Evolutionary conservation across 2,888 invertebrate genomes (phyloP).

Genomic region (Patella caerulea): DNA sequence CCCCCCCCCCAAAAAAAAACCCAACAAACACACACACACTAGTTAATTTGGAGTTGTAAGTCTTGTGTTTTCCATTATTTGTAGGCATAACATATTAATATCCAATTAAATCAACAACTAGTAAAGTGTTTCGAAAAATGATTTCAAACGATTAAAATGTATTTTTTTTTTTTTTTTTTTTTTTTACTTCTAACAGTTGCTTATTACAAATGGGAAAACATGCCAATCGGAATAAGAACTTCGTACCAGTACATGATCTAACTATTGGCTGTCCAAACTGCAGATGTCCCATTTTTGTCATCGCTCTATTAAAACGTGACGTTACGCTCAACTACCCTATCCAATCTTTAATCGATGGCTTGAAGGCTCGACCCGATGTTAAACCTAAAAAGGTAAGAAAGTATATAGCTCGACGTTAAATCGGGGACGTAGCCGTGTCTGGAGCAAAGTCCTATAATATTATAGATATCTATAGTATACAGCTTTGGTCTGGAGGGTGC

Average conservation of each 20-base stretch:
- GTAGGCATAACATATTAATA: too few relatives aligned
- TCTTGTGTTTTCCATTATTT: too few relatives aligned
- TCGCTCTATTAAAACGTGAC: slow-evolving; percentile 13
- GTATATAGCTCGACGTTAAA: too few relatives aligned
- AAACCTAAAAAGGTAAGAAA: slow-evolving; percentile 19
- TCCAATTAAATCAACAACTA: too few relatives aligned
- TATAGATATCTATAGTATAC: too few relatives aligned
- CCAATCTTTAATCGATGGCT: slow-evolving; percentile 18
- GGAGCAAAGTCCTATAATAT: too few relatives aligned
- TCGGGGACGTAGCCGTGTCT: too few relatives aligned
- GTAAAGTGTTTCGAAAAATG: not conserved
- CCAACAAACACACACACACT: too few relatives aligned
- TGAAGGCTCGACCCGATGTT: not conserved
- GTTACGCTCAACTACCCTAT: slow-evolving; percentile 26
- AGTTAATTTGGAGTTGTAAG: too few relatives aligned
- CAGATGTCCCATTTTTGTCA: slow-evolving; percentile 20
- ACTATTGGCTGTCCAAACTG: slow-evolving; percentile 27
- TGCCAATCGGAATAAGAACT: slow-evolving; percentile 19
- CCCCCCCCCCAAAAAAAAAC: too few relatives aligned
- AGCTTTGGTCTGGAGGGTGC: too few relatives aligned
- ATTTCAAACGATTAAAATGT: not conserved
- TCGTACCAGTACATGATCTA: slow-evolving; percentile 16
- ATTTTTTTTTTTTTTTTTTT: not conserved
- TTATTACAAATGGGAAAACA: slow-evolving; percentile 25
- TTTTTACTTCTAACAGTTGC: slow-evolving; percentile 14